Evolutionary conservation across 2,113 vertebrate genomes (phyloP), one percentile per base, ranked within the genome.

Genomic region (Oncorhynchus keta): DNA sequence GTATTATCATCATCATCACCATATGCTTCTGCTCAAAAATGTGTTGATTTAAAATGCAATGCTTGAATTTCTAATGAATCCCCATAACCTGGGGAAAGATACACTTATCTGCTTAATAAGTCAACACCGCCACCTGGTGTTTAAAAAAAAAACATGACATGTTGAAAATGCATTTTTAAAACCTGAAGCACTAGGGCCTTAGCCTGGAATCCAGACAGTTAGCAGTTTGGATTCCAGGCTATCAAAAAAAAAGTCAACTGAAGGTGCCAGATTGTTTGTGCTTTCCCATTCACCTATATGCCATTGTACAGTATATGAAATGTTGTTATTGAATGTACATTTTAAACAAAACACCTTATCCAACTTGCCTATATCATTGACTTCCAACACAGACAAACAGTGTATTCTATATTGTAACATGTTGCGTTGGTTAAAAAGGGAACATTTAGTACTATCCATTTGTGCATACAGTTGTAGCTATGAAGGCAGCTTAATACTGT

Each of bases 401-500:
- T 62, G 73, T 79, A 32, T 77, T 81, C 55, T 61, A 66, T 28
- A 78, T 65, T n/a, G 65, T 59, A 39, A 72, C 51, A 82, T 48
- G 14, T 24, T 55, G 14, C 24, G 9, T 68, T 48, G 51, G 55
- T 51, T 28, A 61, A n/a, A 35, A 55, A 74, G 61, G 71, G 28
- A 71, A 76, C 59, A 48, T 61, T 75, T 48, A 68, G 62, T 18
- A 79, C 70, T 67, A 70, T 79, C 70, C 66, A 76, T 73, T 68
- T 76, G 62, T 74, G 70, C 45, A 51, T 30, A 76, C 48, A 74
- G 70, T 66, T 78, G 72, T 68, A 76, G 77, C 48, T 73, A 78
- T 67, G 14, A 73, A 86, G 78, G 83, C 76, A 81, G 79, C 67
- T 81, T 78, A 24, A 62, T 24, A 55, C 3, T 2, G 4, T 11